Evolutionary conservation across 2,888 invertebrate genomes (phyloP), one percentile per base, ranked within the genome.

Genomic region (Philereme transversata): DNA sequence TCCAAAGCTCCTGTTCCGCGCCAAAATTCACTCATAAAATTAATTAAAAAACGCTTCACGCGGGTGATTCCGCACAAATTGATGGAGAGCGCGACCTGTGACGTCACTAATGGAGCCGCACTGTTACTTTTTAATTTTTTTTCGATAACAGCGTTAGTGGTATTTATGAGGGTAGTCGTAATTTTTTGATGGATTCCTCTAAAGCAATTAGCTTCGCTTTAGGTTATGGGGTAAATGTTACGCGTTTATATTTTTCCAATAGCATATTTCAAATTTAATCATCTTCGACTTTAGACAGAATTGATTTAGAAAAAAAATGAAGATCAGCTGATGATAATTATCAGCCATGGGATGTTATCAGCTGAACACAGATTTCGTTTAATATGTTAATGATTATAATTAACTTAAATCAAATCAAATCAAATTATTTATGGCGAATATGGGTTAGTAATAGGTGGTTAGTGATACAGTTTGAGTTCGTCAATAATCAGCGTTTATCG

Each of bases 31-130:
- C 84, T 87, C 89, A 90, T 88, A 88, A 91, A 89, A 90, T 90
- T 90, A 90, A 91, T 91, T 90, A 90, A 91, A 90, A 91, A 90
- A 90, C 90, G 89, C 91, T 90, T 90, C 90, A 86, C 84, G 84
- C 83, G 77, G 83, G 85, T 82, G 90, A 89, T 90, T 90, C 83
- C 79, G 80, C 78, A 81, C 89, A 90, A 91, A 90, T 91, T 90
- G 90, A 91, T 86, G 83, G 88, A 86, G 89, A 88, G 87, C 82
- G 79, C 81, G 66, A 73, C 77, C 78, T 70, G 78, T 84, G 87
- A 86, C 83, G 79, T 83, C 87, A 84, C 88, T 91, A 92, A 92
- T 90, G 91, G 91, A 86, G 72, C 78, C 76, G 72, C 82, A 84
- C 73, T 84, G 84, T 79, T 78, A 78, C 74, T 74, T 75, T 80